These are phyloP conservation scores for Thalpophila matura DNA, from an alignment of 2,888 invertebrate species.

Conservation along the genomic window DNA sequence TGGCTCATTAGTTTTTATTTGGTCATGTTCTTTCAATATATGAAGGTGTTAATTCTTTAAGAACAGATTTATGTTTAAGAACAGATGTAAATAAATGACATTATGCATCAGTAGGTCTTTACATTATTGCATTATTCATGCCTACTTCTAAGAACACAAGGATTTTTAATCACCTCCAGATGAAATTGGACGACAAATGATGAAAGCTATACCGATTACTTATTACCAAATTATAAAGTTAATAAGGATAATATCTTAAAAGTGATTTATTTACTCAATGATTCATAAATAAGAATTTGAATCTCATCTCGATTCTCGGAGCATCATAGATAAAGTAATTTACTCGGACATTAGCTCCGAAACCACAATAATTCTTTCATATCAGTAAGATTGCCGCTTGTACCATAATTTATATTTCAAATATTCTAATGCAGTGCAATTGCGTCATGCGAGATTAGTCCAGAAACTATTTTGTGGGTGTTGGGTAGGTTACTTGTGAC, in stretches of 20 bases:
- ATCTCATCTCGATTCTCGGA: slow-evolving; percentile 56
- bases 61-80: slow-evolving; percentile 1
- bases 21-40: slow-evolving; percentile 3
- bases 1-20: slow-evolving; percentile 33
- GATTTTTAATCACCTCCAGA: slow-evolving; percentile 32
- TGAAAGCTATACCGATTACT: slow-evolving; percentile 47
- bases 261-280: slow-evolving; percentile 60
- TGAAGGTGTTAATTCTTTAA: slow-evolving; percentile 10
- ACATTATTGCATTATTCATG: slow-evolving; percentile 17
- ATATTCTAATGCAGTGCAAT: slow-evolving; percentile 73
- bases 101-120: slow-evolving; percentile 23
- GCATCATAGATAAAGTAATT: slow-evolving; percentile 67
- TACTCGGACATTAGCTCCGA: slow-evolving; percentile 66
- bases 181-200: slow-evolving; percentile 26
- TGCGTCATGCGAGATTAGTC: slow-evolving; percentile 73
- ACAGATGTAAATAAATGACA: background rate
- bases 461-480: slow-evolving; percentile 65
- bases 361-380: slow-evolving; percentile 76
- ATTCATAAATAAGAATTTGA: slow-evolving; percentile 65
- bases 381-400: slow-evolving; percentile 72
- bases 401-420: slow-evolving; percentile 74
- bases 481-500: slow-evolving; percentile 63
- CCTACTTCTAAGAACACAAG: slow-evolving; percentile 13
- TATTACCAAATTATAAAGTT: slow-evolving; percentile 55
- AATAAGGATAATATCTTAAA: slow-evolving; percentile 48